Percentiles rank a stretch among this genome's conserved stretches.
These are phyloP conservation scores for Epiblema foenella DNA, from an alignment of 2,888 invertebrate genomes.

Conservation along the genomic window DNA sequence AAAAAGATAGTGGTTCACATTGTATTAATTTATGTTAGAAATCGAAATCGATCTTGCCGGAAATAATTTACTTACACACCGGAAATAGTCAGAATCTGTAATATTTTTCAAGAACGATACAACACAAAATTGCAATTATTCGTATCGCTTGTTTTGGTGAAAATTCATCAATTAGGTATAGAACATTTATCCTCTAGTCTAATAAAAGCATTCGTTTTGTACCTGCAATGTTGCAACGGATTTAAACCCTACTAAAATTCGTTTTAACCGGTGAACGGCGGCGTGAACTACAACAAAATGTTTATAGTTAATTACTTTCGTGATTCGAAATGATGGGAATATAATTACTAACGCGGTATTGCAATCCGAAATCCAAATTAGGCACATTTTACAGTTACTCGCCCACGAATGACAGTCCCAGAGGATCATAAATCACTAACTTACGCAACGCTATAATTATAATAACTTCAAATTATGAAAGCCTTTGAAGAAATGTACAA, in stretches of 20 bases:
- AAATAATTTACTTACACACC: too few species aligned
- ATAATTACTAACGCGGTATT: constrained; percentile 17
- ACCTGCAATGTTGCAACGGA: too few species aligned
- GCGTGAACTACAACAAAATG: background rate
- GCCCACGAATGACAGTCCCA: background rate
- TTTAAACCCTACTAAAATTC: background rate
- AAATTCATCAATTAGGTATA: background rate
- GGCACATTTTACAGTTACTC: constrained; percentile 28
- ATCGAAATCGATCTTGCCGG: too few species aligned
- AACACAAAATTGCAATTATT: background rate
- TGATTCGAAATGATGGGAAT: constrained; percentile 28
- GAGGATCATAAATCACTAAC: constrained; percentile 35
- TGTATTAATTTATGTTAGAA: too few species aligned
- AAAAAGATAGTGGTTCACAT: constrained; percentile 14
- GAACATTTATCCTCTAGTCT: background rate
- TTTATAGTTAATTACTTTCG: constrained; percentile 26
- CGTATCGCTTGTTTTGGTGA: background rate
- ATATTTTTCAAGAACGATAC: background rate
- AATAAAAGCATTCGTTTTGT: background rate
- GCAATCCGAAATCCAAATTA: constrained; percentile 16
- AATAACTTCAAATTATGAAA: constrained; percentile 56
- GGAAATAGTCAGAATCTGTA: background rate
- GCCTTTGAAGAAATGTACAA: constrained; percentile 58
- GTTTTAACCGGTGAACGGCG: background rate
- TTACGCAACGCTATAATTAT: constrained; percentile 47